Base-by-base conservation (phyloP, 2,113 vertebrate species). In the Notothenia rossii region DNA sequence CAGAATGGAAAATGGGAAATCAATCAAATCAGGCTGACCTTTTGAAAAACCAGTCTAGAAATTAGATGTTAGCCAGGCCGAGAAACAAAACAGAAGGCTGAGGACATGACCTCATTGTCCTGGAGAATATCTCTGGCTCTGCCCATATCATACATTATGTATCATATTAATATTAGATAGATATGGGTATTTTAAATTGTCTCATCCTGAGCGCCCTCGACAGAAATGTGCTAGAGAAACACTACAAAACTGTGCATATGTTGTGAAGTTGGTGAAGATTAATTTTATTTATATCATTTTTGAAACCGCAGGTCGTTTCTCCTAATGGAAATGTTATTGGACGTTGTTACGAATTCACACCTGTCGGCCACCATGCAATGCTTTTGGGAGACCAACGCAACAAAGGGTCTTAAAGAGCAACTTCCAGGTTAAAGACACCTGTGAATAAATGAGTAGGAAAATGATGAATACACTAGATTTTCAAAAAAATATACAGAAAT, bases 91-190 rank as follows among this genome's bases (percentile, higher is more conserved):
- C n/a, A 8, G 17, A 56, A 49, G 15, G 5, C 18, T 36, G 20
- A 65, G 18, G 10, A 70, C 51, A 56, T 46, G 58, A 50, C 25
- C 63, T 55, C n/a, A 3, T 20, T 29, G n/a, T 63, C 51, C 25
- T 68, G 13, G 62, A 8, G 13, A 11, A n/a, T 18, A 46, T n/a
- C 20, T 40, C 40, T 33, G 1, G 11, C 15, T 12, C 43, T 40
- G 20, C 22, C 45, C 49, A 40, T 69, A 3, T 18, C 17, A 75
- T 73, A 53, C 5, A 71, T 65, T 56, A 43, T 81, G 29, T 51
- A 79, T 73, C 40, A 50, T 73, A 82, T 71, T 29, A 62, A 72
- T 82, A 67, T 75, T 58, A 76, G 25, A 75, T 63, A 58, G 48
- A 70, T 67, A n/a, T 20, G 36, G 18, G 74, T 33, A 33, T 78